Evolutionary conservation across 2,113 vertebrate species (phyloP), one percentile per base, ranked within the genome.

Genomic region (Falcunculus frontatus): DNA sequence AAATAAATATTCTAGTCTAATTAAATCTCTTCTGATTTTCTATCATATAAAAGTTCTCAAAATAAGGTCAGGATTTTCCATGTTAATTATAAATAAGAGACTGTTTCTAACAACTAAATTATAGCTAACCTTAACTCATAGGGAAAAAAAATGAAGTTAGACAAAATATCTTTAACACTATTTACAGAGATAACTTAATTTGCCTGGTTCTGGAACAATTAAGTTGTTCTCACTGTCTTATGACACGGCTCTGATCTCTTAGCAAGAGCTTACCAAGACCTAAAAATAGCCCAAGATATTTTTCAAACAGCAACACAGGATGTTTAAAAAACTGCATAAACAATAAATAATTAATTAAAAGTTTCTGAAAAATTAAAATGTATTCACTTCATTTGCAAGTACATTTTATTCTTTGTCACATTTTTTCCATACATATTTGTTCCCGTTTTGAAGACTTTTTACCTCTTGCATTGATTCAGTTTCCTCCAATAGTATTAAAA

Each of bases 1-100:
- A 91, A 95, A 74, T 93, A 91, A 95, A 94, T 88, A 88, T 20
- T 49, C 41, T 69, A 65, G 53, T 73, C 49, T 92, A 93, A 95
- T 94, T 95, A 93, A 92, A 77, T 84, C 6, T 77, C 16, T 83
- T 83, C 53, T 67, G 41, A 80, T 77, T 92, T 88, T 39, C 14
- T 59, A 46, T 46, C 2, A 42, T 46, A 53, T 19, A 68, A 87
- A 82, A 93, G 41, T 57, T 55, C 27, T 86, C 41, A 73, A 89
- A 93, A 73, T 76, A 85, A 90, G 11, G 39, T 88, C 88, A 92
- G 14, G 46, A 74, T 80, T 90, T 90, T 86, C 53, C 13, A 33
- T 55, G 46, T 65, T 88, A 93, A 85, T 90, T 93, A 69, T 69
- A 69, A 93, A 42, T 64, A 84, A 82, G 19, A 0, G 30, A 53